Base-by-base conservation (phyloP, 2,113 vertebrate genomes). In the Hiodon alosoides region DNA sequence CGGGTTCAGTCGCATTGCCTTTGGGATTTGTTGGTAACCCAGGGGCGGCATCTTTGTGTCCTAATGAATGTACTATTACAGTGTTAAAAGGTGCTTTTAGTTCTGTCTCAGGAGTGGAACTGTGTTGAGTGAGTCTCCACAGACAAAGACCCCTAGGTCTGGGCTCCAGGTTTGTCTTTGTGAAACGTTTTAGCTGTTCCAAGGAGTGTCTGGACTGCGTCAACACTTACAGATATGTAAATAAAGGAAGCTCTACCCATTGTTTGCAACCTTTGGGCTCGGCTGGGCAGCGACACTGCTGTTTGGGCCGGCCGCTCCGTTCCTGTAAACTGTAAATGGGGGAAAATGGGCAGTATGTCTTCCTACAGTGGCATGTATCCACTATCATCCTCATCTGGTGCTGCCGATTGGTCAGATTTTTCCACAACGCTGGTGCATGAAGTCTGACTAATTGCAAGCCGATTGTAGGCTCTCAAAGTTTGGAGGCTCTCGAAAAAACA, bases 31-130 rank as follows among this genome's bases (percentile, higher is more conserved):
- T 4, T 31, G 11, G 46, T 47, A 10, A 55, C 62, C 62, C 64
- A 13, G 72, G 4, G 72, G 7, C 52, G 31, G 61, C 51, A 48
- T 16, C 62, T 57, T 47, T 74, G 72, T 57, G 62, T 16, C 57
- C 47, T 74, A 74, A 74, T 67, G 51, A 67, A 48, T 1, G 31
- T 53, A 54, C 66, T 74, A 16, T 74, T 67, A 55, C 51, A 17
- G 51, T 46, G 31, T 58, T 57, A 67, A 67, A 52, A 74, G 72
- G 61, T 65, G 72, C 72, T 74, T 74, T 74, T 53, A 66, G 64
- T 66, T 17, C 54, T 53, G n/a, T 50, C 16, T 7, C 4, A 14
- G 11, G 72, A 65, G 53, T 7, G 4, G 51, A 48, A 60, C 13
- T 2, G 59, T 7, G 50, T 6, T 69, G 67, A 54, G 7, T 50